Evolutionary conservation across 2,797 vertebrate genomes (phyloP), one percentile per base, ranked within the genome.

Genomic region (Orestias chungarensis): DNA sequence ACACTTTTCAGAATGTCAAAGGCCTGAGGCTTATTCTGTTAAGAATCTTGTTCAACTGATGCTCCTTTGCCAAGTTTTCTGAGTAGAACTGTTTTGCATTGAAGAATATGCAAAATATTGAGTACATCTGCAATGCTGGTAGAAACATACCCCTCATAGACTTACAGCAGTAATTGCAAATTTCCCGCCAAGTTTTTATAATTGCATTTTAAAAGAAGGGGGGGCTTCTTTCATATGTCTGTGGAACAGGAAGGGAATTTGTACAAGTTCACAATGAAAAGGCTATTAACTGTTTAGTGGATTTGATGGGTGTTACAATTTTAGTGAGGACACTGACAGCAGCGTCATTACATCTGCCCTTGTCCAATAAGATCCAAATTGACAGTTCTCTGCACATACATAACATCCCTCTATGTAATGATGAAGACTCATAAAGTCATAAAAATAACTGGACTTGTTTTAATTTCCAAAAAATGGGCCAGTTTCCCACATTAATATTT

Each of bases 251-350:
- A 49, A 86, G 55, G 73, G 82, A 62, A 88, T 85, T 87, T 88
- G 82, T 75, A 82, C 65, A 86, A 87, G 72, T 85, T 87, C 76
- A 83, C 85, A 89, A 85, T 87, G 78, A 81, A 82, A 73, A 79
- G 82, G 78, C 81, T 73, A 84, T 85, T 78, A 88, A 88, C 78
- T 75, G 69, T 83, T 80, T 75, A 67, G 64, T 74, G 83, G 75
- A 86, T 85, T 82, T 83, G 76, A 88, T 74, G 82, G 80, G 67
- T 82, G 78, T 88, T 80, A 80, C 18, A 64, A 77, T 83, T 83
- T 84, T 35, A 35, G 78, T 15, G n/a, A 76, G 77, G 2, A 79
- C 82, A 82, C 76, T 82, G 84, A 85, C 64, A 79, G 82, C 61
- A 44, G 74, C 66, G 74, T 80, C 59, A 9, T 72, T 59, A 54